Conservation (phyloP, 2,797 vertebrate genomes). For the Oryzias dopingdopingensis region DNA sequence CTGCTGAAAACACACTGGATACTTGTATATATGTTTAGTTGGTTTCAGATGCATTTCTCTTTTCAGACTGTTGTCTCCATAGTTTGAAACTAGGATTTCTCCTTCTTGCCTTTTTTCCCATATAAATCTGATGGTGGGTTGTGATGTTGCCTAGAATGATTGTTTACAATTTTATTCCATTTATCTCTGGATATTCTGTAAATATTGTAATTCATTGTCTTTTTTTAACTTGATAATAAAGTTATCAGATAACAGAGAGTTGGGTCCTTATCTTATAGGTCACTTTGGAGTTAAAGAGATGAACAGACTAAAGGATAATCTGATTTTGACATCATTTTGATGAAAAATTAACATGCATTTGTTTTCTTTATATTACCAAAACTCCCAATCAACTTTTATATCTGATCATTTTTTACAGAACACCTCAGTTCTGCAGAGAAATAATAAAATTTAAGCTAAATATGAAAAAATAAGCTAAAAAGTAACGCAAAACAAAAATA, state of each 20-base stretch:
- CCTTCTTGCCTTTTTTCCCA: constrained; percentile 81
- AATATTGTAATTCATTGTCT: constrained; percentile 99
- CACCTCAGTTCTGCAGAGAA: no score
- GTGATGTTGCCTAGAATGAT: constrained; percentile 90
- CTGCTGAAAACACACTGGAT: constrained; percentile 84
- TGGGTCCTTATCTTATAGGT: background rate
- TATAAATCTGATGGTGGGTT: constrained; percentile 86
- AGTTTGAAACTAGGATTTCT: constrained; percentile 79
- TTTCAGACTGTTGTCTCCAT: constrained; percentile 78
- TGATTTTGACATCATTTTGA: no score
- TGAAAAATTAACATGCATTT: no score
- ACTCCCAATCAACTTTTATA: no score
- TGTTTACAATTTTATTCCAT: constrained; percentile 95
- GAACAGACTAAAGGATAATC: no score
- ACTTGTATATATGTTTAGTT: constrained; percentile 82
- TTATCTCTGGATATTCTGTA: constrained; percentile 96
- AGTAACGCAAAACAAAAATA: no score
- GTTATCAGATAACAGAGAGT: constrained; percentile 84
- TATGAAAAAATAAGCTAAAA: no score
- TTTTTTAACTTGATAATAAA: constrained; percentile 99
- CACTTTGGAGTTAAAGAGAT: background rate
- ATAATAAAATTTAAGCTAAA: no score
- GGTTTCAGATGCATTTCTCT: constrained; percentile 70
- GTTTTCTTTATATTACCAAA: no score
- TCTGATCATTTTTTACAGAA: no score